A percentile compares a stretch with the other conserved stretches of the same genome.
Evolutionary conservation across 2,888 invertebrate species (phyloP).

Genomic region (Cylindroiulus punctatus): DNA sequence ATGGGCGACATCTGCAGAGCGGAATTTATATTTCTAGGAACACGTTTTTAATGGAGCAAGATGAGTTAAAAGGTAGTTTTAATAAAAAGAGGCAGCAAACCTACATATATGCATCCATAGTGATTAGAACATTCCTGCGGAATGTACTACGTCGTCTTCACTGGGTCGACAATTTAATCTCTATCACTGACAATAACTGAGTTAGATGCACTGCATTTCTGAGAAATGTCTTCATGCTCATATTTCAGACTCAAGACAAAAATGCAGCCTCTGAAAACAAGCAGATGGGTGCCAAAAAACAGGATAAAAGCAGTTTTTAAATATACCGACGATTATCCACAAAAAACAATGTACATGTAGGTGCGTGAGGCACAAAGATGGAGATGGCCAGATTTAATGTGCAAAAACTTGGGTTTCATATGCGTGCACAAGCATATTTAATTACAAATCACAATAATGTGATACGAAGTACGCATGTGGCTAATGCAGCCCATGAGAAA

Average conservation of each 20-base stretch:
- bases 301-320: not conserved
- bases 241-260: not conserved
- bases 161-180: not conserved
- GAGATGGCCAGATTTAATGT: not conserved
- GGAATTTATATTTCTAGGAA: not conserved
- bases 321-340: not conserved
- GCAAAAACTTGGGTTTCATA: not conserved
- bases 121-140: not conserved
- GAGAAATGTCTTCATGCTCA: not conserved
- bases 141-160: not conserved
- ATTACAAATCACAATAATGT: not conserved
- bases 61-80: not conserved
- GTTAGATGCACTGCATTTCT: too few species aligned
- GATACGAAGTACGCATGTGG: not conserved
- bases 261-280: not conserved
- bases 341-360: not conserved
- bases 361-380: not conserved
- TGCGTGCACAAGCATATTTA: not conserved
- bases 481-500: constrained; percentile 5
- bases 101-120: not conserved
- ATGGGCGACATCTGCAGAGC: not conserved
- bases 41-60: constrained; percentile 8
- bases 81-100: not conserved
- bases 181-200: constrained; percentile 5
- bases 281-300: not conserved